Base-by-base conservation (phyloP, 2,888 invertebrate species). In the Dasysyrphus albostriatus region DNA sequence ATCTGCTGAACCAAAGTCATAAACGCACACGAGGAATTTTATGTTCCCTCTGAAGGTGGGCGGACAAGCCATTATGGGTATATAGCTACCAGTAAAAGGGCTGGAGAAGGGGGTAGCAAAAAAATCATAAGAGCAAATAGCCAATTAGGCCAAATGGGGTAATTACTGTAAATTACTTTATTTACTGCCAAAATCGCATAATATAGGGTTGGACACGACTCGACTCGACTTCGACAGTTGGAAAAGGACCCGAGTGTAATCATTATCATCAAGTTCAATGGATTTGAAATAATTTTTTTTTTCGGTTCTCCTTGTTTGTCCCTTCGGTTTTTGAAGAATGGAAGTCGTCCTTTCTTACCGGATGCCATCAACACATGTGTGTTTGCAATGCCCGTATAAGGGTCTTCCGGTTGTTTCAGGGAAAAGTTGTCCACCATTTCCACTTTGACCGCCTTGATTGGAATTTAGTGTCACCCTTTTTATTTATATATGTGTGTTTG, bases 121-220 rank as follows among this genome's bases (percentile, higher is more conserved):
- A 44, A 80, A 81, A 81, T 87, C 85, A 87, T 83, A 83, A 83
- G 78, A 75, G 78, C 82, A 87, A 87, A 87, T 83, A 87, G 83
- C 83, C 87, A 87, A 87, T 87, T 87, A 87, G 83, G 59, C 78
- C 70, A 70, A 87, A 87, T 87, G 82, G 76, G 82, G 83, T 83
- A 87, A 82, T 87, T 87, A 83, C 75, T 87, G 87, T 87, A 79
- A 87, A 87, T 87, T 87, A 87, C 87, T 87, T 78, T 79, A 87
- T 87, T 83, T 79, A 82, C 87, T 87, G 75, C 34, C 78, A 54
- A 70, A 69, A 82, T 54, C 65, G 78, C 87, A 70, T 73, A 54
- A 87, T 59, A n/a, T 44, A 39, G 42, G 37, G 42, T 19, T n/a
- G 42, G 34, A 54, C 37, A 37, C 19, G 67, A 44, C 32, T 7